Evolutionary conservation across 2,888 invertebrate species (phyloP), one percentile per base, ranked within the genome.

Genomic region (Formica aserva): DNA sequence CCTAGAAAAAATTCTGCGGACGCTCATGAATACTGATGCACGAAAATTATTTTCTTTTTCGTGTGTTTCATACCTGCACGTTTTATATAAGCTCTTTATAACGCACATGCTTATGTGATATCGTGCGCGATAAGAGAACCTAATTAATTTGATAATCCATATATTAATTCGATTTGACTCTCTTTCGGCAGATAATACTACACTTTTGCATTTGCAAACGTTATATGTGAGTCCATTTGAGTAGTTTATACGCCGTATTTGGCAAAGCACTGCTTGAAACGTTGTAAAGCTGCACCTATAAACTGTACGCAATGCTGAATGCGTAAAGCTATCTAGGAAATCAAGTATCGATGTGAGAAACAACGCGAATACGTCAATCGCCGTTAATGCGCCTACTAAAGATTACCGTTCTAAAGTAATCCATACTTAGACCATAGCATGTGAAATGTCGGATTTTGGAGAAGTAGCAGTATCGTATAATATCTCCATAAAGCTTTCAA

Each of bases 171-270:
- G 32, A 77, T 77, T 74, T 82, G 45, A 66, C 41, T 60, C 83
- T 29, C 83, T 74, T 52, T 62, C 74, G 74, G 75, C 55, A 82
- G 76, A 66, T 83, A 85, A 85, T 78, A 71, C 62, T 45, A 41
- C 82, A 60, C 55, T 77, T 81, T 52, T 52, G n/a, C 52, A 60
- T 81, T 35, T 80, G 26, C 22, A 18, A 9, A 62, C 67, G 77
- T 52, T 83, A 45, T 62, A 60, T 15, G 45, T 67, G 62, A 84
- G 52, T 76, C 84, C 85, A 89, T 88, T 89, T 89, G 82, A 80
- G 66, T 84, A 88, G 84, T 89, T 88, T 83, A 85, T 78, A 82
- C 38, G 78, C 78, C 75, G 66, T 72, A 82, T 82, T 85, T 82
- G 63, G 65, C 48, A 9, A 67, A 29, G 60, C 87, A 76, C 8